Percentiles rank a stretch among this genome's conserved stretches.
These are phyloP conservation scores for Sebastes dallii DNA, from an alignment of 2,797 vertebrate genomes.

Conservation along the genomic window DNA sequence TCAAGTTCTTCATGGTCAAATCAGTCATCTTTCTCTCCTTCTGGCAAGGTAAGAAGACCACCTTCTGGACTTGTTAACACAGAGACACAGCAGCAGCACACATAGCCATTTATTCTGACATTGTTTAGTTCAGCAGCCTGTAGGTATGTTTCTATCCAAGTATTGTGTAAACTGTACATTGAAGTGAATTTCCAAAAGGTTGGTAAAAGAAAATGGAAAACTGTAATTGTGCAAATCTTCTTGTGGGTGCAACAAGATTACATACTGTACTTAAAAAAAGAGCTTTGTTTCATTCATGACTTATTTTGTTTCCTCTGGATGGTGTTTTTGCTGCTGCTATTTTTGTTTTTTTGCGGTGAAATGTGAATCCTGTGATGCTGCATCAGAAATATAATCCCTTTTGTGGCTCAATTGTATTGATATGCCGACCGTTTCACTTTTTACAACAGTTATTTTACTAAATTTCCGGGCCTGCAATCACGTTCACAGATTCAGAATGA, in stretches of 20 bases:
- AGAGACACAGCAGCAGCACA: background rate
- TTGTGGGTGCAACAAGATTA: background rate
- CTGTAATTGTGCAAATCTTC: background rate
- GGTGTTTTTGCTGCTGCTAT: background rate
- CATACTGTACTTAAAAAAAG: background rate
- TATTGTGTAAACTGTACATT: background rate
- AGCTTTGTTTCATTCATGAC: background rate
- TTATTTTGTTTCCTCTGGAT: background rate
- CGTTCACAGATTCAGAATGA: background rate
- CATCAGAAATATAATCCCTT: background rate
- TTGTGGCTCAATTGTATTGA: background rate
- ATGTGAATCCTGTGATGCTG: background rate
- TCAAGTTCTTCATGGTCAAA: conserved; percentile 99
- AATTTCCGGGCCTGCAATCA: background rate
- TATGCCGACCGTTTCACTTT: background rate
- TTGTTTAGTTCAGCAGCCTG: background rate
- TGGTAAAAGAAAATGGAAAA: background rate
- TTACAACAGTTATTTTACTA: background rate
- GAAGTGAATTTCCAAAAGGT: background rate
- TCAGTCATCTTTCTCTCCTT: conserved; percentile 99
- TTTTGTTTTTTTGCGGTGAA: background rate
- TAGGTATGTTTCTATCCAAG: background rate
- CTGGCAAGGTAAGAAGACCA: conserved; percentile 73
- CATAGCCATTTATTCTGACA: background rate
- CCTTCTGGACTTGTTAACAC: background rate